Evolutionary conservation across 1,140 invertebrate species (phyloP).

Genomic region (Aradophagus sp.): DNA sequence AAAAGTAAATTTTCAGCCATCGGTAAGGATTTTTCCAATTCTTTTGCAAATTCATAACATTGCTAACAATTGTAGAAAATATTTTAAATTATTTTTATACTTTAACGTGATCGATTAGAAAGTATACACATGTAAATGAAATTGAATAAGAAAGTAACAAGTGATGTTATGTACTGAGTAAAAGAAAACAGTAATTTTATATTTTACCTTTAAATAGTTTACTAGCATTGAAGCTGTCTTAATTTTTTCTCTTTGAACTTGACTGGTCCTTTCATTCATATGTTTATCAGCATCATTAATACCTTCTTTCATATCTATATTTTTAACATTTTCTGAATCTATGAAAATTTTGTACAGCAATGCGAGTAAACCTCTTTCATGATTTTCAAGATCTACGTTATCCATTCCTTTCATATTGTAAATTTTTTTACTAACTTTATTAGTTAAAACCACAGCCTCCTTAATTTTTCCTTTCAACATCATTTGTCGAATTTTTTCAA

Average conservation of each 20-base stretch:
- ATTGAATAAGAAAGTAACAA: too few relatives aligned
- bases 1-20: constrained; percentile 82
- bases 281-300: constrained; percentile 23
- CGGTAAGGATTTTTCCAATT: constrained; percentile 82
- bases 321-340: constrained; percentile 59
- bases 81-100: too few relatives aligned
- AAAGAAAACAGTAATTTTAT: too few relatives aligned
- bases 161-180: too few relatives aligned
- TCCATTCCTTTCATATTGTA: constrained; percentile 56
- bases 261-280: constrained; percentile 51
- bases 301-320: constrained; percentile 29
- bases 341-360: constrained; percentile 70
- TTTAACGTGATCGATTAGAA: too few relatives aligned
- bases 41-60: constrained; percentile 79
- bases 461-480: constrained; percentile 65
- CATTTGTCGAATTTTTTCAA: constrained; percentile 69
- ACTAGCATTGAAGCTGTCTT: constrained; percentile 61
- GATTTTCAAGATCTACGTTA: constrained; percentile 58
- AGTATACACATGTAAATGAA: too few relatives aligned
- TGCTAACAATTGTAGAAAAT: too few relatives aligned
- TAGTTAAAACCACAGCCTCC: constrained; percentile 62
- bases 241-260: constrained; percentile 64
- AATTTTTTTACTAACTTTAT: constrained; percentile 56
- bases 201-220: constrained; percentile 66
- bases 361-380: constrained; percentile 65